phyloP scores from a whole-genome alignment of 2,113 vertebrate species.

The Furnarius figulus region DNA sequence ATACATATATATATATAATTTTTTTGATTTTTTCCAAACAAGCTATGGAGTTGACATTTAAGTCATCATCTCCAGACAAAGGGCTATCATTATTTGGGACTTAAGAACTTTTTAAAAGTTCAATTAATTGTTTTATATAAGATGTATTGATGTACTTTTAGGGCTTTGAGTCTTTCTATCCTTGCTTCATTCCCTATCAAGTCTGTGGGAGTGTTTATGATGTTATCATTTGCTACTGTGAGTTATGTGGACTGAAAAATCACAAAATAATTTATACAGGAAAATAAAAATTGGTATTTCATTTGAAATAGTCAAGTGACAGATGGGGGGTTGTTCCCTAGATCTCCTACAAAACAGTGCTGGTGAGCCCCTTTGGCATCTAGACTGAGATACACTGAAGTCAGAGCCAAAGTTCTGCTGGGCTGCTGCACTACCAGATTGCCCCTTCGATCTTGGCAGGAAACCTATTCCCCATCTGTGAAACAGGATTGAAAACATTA shows the following conservation, averaged over 20 bases:
- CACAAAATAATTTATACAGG: neutral
- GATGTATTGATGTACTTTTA: neutral
- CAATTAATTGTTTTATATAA: neutral
- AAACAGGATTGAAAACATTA: neutral
- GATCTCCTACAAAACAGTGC: neutral
- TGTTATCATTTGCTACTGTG: neutral
- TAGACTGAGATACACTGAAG: neutral
- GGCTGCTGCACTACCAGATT: neutral
- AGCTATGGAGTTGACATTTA: neutral
- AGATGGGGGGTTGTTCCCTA: neutral
- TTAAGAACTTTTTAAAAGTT: neutral
- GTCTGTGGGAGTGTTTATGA: neutral
- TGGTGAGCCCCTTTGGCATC: neutral
- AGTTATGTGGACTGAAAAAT: neutral
- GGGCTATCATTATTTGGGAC: neutral
- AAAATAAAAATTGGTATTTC: neutral
- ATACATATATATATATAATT: neutral
- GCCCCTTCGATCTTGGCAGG: neutral
- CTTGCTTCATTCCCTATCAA: neutral
- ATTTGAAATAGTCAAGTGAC: neutral
- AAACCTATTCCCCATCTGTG: neutral
- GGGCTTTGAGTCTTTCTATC: neutral
- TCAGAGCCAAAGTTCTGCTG: neutral
- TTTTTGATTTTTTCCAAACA: neutral
- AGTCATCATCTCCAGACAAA: neutral